Percentiles rank a stretch among this genome's conserved stretches.
Conservation (phyloP, 2,113 vertebrate species). For the Notothenia coriiceps region DNA sequence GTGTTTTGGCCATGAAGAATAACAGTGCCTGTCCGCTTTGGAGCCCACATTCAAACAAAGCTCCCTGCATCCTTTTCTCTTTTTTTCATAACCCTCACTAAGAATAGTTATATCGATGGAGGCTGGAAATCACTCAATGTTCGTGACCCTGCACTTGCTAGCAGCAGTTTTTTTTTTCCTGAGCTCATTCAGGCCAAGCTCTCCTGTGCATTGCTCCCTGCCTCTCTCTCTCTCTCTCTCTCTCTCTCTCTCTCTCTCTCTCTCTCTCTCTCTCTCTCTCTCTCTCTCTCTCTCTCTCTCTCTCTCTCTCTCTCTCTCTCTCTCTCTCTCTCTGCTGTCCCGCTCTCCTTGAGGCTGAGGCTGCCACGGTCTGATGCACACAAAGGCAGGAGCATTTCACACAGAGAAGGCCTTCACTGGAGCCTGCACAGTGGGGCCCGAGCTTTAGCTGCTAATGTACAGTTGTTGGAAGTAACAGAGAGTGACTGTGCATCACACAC, state of each 20-base stretch:
- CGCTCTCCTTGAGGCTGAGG: slow-evolving; percentile 69
- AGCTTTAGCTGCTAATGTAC: slow-evolving; percentile 63
- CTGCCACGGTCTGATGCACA: slow-evolving; percentile 72
- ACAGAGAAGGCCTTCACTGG: slow-evolving; percentile 65
- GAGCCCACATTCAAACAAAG: slow-evolving; percentile 47
- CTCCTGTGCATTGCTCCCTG: slow-evolving; percentile 58
- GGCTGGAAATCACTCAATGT: slow-evolving; percentile 63
- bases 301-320: slow-evolving; percentile 2
- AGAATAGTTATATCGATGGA: slow-evolving; percentile 70
- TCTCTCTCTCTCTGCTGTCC: slow-evolving; percentile 24
- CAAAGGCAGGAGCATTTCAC: slow-evolving; percentile 63
- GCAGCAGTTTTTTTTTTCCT: slow-evolving; percentile 56
- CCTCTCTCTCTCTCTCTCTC: slow-evolving; percentile 18
- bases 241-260: neutral
- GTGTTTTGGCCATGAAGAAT: slow-evolving; percentile 26
- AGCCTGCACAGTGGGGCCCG: slow-evolving; percentile 48
- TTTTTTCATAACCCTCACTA: slow-evolving; percentile 42
- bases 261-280: neutral
- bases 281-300: neutral
- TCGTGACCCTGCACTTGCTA: slow-evolving; percentile 67
- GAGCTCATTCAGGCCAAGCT: slow-evolving; percentile 60
- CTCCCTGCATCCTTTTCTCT: slow-evolving; percentile 44
- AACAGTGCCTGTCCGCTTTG: slow-evolving; percentile 31
- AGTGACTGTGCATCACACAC: slow-evolving; percentile 53
- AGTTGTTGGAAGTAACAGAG: slow-evolving; percentile 67